Evolutionary conservation across 2,888 invertebrate genomes (phyloP).

Genomic region (Eledone cirrhosa): DNA sequence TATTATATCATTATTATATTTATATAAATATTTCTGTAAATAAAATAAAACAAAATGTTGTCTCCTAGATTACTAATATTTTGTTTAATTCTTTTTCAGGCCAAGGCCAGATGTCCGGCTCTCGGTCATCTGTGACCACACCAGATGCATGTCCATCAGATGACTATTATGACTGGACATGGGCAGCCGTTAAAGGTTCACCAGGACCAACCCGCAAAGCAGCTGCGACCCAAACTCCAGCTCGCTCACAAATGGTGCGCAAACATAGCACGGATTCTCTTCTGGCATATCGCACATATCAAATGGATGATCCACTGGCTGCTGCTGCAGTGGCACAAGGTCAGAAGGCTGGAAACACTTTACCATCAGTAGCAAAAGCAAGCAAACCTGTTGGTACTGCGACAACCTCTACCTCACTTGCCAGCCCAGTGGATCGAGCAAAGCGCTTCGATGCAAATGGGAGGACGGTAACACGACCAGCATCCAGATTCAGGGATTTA

Average conservation of each 20-base stretch:
- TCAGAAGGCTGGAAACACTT: conserved; percentile 33
- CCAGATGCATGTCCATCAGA: conserved; percentile 26
- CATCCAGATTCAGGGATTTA: conserved; percentile 54
- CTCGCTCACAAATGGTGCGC: conserved; percentile 42
- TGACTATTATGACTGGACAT: conserved; percentile 29
- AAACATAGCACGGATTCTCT: conserved; percentile 58
- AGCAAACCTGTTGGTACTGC: conserved; percentile 35
- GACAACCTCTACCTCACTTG: conserved; percentile 49
- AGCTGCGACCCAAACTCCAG: conserved; percentile 40
- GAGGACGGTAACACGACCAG: conserved; percentile 44
- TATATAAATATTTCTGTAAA: too few species aligned
- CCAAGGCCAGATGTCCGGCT: conserved; percentile 20
- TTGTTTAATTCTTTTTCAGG: neutral
- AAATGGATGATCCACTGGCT: conserved; percentile 44
- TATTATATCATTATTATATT: too few species aligned
- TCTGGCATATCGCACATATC: conserved; percentile 56
- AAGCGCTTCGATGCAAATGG: conserved; percentile 49
- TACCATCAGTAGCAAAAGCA: conserved; percentile 27
- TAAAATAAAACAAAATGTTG: too few species aligned
- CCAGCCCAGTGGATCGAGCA: conserved; percentile 41
- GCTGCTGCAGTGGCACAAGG: conserved; percentile 1
- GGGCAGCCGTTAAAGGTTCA: conserved; percentile 27
- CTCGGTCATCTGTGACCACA: conserved; percentile 22
- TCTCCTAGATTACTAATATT: too few species aligned
- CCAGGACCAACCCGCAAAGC: conserved; percentile 32